A percentile compares a stretch with the other conserved stretches of the same genome.
phyloP scores from a whole-genome alignment of 1,140 invertebrate species.

The Hypsibius dujardini region DNA sequence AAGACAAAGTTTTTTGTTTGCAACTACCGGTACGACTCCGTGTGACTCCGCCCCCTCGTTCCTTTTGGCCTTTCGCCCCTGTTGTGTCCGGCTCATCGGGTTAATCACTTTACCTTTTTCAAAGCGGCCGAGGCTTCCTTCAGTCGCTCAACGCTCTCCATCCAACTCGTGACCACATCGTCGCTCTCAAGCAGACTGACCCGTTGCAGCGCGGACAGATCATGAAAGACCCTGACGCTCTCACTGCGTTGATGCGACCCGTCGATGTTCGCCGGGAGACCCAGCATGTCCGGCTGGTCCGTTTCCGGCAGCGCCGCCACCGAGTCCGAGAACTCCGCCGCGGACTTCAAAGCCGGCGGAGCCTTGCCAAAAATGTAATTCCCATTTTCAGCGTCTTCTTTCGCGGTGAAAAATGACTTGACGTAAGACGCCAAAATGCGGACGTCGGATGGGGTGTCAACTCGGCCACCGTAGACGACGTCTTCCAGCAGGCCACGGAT shows the following conservation, averaged over 20 bases:
- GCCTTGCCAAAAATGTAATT: slow-evolving; percentile 34
- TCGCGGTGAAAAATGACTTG: slow-evolving; percentile 46
- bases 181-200: slow-evolving; percentile 15
- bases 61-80: neutral
- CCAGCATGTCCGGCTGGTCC: slow-evolving; percentile 52
- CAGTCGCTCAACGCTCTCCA: neutral
- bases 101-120: neutral
- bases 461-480: slow-evolving; percentile 67
- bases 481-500: slow-evolving; percentile 59
- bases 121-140: neutral
- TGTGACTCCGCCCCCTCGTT: neutral
- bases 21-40: neutral
- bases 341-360: slow-evolving; percentile 36
- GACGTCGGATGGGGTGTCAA: slow-evolving; percentile 62
- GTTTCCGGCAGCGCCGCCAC: slow-evolving; percentile 43
- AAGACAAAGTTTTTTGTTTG: neutral
- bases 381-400: slow-evolving; percentile 19
- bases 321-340: slow-evolving; percentile 40
- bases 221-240: slow-evolving; percentile 43
- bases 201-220: slow-evolving; percentile 38
- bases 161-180: slow-evolving; percentile 16
- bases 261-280: slow-evolving; percentile 61
- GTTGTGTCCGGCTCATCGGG: neutral
- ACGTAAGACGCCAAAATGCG: slow-evolving; percentile 55
- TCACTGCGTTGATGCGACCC: slow-evolving; percentile 52